Base-by-base conservation (phyloP, 2,113 vertebrate genomes). In the Sphyrna mokarran region DNA sequence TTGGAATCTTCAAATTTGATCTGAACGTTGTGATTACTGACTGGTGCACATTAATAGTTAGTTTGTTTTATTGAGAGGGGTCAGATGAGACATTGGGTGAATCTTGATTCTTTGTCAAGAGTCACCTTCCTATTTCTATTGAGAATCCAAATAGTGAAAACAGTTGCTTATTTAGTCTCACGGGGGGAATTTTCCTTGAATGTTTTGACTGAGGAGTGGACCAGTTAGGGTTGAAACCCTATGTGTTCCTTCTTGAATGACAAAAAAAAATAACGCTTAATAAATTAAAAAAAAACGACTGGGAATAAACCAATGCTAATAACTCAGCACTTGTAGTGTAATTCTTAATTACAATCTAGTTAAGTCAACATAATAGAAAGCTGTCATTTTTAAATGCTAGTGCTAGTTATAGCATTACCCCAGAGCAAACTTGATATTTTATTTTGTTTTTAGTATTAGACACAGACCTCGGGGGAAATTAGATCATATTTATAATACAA, bases 341-440 rank as follows among this genome's bases (percentile, higher is more conserved):
- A 48, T 76, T 95, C 43, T 95, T 72, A 95, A 70, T 95, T 72
- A 95, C 69, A 76, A 95, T 95, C 37, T 14, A 29, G 94, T 95
- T 95, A 95, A 54, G 94, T 95, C 68, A 72, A 95, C 69, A 95
- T 95, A 72, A 43, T 72, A 95, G 68, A 95, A 95, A 72, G 68
- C 93, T 95, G 93, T 48, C 93, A 68, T 93, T 68, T 66, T 66
- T 70, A 72, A 95, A 70, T 95, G 94, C 94, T 54, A 48, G 69
- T 54, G 68, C 94, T 76, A 54, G 94, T 72, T 95, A 43, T 23
- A 95, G 69, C 94, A 29, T 95, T 54, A 72, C 94, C 37, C 94
- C 69, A 54, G 94, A 95, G 94, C 94, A 72, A 95, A 54, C 94
- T 95, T 70, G 94, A 70, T 95, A 72, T 95, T 95, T 95, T 95